Base-by-base conservation (phyloP, 1,140 invertebrate genomes). In the Linepithema humile region DNA sequence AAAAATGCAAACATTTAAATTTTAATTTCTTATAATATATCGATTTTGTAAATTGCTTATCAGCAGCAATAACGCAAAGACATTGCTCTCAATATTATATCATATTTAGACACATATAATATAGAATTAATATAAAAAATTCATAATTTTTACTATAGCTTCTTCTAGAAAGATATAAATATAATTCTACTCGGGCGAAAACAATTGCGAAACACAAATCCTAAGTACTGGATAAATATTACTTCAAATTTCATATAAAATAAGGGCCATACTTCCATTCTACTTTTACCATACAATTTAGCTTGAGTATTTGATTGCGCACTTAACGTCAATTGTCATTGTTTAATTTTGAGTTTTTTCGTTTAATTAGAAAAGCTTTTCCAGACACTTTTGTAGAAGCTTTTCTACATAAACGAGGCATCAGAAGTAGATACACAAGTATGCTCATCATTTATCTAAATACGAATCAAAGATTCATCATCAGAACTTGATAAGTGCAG, bases 1-100 rank as follows among this genome's bases (percentile, higher is more conserved):
- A 65, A 67, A 77, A 48, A 62, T 48, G 29, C 38, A 75, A 62
- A 69, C 17, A 23, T 12, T 77, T 65, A 64, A 65, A 77, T 35
- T 48, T 40, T 64, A 77, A 77, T 77, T 77, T 50, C 4, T 45
- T 9, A 15, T 64, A 77, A 45, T 15, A 45, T 67, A n/a, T 53
- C 2, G 7, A 69, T 65, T 77, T 78, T 17, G 23, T 55, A 40
- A 69, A 69, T 32, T 26, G 32, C 32, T 48, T 43, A 69, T n/a
- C 5, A 10, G 9, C n/a, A 62, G 4, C 17, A 69, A 32, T 69
- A 38, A 70, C 32, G 62, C 48, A 70, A 65, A 77, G 7, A 78
- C 48, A 69, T 43, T 43, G 53, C 7, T 32, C n/a, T 70, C n/a
- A 12, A 40, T 40, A 40, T 70, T 23, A 65, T 53, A 38, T 57